Evolutionary conservation across 1,140 invertebrate species (phyloP), one percentile per base, ranked within the genome.

Genomic region (Doryteuthis pealeii): DNA sequence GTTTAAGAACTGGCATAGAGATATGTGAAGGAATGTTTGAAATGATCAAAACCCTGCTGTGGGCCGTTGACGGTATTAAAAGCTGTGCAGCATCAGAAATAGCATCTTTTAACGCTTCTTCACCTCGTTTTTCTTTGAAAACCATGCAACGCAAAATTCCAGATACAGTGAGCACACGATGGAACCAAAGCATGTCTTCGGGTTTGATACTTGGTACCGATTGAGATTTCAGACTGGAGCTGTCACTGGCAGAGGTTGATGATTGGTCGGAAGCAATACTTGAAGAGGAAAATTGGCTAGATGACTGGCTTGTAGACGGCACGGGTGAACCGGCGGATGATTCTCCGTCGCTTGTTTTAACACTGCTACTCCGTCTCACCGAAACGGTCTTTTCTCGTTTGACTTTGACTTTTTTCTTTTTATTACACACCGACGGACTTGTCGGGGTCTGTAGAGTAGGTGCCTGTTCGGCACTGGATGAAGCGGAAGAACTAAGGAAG

Each of bases 141-240:
- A 79, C 82, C 18, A 87, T 70, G 73, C 80, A 82, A 10, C 84
- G 78, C 31, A 88, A 73, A 18, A 88, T 85, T 54, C 84, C 81
- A 8, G 85, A 84, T 22, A 86, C 76, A 30, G 81, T 82, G 2
- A 84, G 74, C 14, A 83, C 82, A 18, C 83, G 76, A 43, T 87
- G 82, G 62, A 88, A 85, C 87, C 87, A 88, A 0, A 86, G 72
- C 66, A 84, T 78, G 31, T 87, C 85, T 72, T 88, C 87, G 18
- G 83, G 78, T 75, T 86, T 87, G 15, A 75, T 31, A 43, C 58
- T 73, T 35, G 10, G 45, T 31, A 58, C 70, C 76, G 68, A 35
- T 62, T 3, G 10, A 70, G 32, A 69, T 75, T 69, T 15, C 35
- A 40, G 3, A 40, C 35, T 40, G 33, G 12, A 32, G 15, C 1